phyloP scores from a whole-genome alignment of 2,797 vertebrate genomes.

The Pangasius sanitwongsei region DNA sequence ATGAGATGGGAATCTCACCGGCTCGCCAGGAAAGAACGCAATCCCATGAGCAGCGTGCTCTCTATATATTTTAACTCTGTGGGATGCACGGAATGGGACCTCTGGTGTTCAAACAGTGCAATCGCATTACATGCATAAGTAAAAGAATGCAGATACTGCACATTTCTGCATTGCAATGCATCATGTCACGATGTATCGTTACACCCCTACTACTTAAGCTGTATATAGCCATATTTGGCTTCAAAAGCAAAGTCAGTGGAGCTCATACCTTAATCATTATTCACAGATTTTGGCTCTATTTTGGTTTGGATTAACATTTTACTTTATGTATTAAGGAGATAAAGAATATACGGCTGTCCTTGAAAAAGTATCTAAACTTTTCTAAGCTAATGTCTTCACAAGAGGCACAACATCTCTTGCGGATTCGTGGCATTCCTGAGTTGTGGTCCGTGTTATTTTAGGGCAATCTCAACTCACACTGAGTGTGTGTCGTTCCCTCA shows the following conservation, averaged over 20 bases:
- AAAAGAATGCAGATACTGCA: not conserved
- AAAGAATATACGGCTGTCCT: not conserved
- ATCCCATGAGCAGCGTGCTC: not conserved
- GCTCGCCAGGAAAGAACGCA: not conserved
- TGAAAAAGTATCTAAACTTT: not conserved
- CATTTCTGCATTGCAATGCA: not conserved
- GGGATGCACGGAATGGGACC: not conserved
- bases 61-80: not conserved
- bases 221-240: not conserved
- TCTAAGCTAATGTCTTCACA: not conserved
- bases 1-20: not conserved
- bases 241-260: not conserved
- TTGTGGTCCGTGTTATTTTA: not conserved
- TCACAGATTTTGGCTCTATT: not conserved
- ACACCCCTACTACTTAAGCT: not conserved
- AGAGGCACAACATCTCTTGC: not conserved
- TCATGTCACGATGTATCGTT: not conserved
- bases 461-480: constrained; percentile 18
- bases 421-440: not conserved
- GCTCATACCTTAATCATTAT: not conserved
- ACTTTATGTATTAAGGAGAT: not conserved
- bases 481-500: constrained; percentile 24
- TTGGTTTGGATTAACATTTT: not conserved
- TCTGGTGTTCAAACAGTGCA: not conserved
- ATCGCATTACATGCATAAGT: not conserved